Conservation (phyloP, 2,888 invertebrate genomes). For the Dicycla oo region DNA sequence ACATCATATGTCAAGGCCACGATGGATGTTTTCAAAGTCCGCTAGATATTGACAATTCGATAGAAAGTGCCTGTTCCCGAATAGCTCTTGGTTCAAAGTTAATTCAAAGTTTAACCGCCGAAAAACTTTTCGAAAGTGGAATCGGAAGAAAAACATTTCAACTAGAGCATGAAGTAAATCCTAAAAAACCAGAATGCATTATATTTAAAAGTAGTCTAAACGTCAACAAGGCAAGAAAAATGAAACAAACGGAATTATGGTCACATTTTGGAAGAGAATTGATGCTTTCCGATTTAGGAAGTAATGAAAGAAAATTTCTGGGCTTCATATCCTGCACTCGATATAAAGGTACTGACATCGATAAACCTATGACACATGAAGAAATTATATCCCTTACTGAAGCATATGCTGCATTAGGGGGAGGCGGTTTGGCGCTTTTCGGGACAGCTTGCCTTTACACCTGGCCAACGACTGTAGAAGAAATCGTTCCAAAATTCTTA, state of each 20-base stretch:
- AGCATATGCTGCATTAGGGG: conserved; percentile 97
- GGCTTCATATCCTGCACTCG: conserved; percentile 97
- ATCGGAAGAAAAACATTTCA: conserved; percentile 95
- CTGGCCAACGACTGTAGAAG: conserved; percentile 94
- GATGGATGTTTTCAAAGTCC: conserved; percentile 95
- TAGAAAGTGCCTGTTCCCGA: conserved; percentile 93
- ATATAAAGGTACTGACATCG: conserved; percentile 92
- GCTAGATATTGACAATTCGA: conserved; percentile 91
- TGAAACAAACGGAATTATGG: conserved; percentile 96
- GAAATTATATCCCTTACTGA: conserved; percentile 93
- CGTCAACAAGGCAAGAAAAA: conserved; percentile 92
- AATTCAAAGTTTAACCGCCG: conserved; percentile 96
- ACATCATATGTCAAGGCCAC: conserved; percentile 95
- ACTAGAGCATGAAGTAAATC: conserved; percentile 92
- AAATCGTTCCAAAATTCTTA: conserved; percentile 91
- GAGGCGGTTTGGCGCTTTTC: conserved; percentile 97
- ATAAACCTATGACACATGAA: conserved; percentile 92
- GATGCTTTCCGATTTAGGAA: conserved; percentile 92
- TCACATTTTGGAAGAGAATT: conserved; percentile 95
- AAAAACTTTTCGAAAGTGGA: conserved; percentile 95
- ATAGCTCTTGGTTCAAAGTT: conserved; percentile 94
- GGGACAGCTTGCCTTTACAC: conserved; percentile 97
- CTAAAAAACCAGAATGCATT: conserved; percentile 91
- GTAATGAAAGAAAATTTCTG: conserved; percentile 94
- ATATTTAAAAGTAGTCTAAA: conserved; percentile 94